Base-by-base conservation (phyloP, 2,797 vertebrate species). In the Yasuhikotakia modesta region DNA sequence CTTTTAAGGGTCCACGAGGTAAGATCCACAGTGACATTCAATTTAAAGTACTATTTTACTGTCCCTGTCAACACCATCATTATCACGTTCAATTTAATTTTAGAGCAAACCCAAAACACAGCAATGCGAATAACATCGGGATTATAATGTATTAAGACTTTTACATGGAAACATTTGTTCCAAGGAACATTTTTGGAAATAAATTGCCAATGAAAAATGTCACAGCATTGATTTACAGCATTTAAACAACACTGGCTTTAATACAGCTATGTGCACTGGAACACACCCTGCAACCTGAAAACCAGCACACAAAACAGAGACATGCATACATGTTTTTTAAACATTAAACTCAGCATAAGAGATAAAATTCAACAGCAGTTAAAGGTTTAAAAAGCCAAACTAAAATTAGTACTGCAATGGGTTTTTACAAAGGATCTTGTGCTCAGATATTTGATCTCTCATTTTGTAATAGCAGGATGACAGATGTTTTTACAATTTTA, bases 11-110 rank as follows among this genome's bases (percentile, higher is more conserved):
- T 22, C 14, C 14, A 46, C 52, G 35, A 63, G 52, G 43, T 57
- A 4, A 14, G 70, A 14, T 22, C 43, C 58, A 61, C 22, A 17
- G 22, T 43, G 43, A n/a, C 70, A 73, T 58, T 6, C 3, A 58
- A 16, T 17, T 64, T 64, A 53, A 76, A 67, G 52, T 46, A 39
- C 52, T 67, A n/a, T 58, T 76, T 76, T 58, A 67, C 17, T 3
- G 13, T 76, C 52, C 7, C 63, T 48, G 64, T 58, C 73, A 76
- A 76, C 64, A 58, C 4, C 0, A 58, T 68, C 64, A 58, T 76
- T 52, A 76, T 35, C 73, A 76, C 73, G 58, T 58, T 76, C 52
- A 46, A 46, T 58, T 76, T 14, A 58, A 17, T 76, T 48, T 57
- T 12, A 67, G 35, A 76, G 63, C 21, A 0, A 24, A 67, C 24